Conservation (phyloP, 2,113 vertebrate species). For the Corydoras sp. region DNA sequence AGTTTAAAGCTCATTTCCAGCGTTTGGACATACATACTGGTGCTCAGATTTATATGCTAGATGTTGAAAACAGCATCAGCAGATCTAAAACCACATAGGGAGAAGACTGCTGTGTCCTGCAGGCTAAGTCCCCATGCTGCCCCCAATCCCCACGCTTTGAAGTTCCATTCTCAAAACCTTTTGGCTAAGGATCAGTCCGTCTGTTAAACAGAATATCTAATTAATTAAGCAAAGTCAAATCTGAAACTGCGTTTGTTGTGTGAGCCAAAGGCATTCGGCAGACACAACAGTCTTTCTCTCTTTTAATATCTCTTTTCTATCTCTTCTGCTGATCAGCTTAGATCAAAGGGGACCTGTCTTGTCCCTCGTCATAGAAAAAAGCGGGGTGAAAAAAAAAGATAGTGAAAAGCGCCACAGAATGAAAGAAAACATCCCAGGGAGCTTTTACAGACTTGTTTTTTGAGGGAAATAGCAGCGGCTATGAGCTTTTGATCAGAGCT, state of each 20-base stretch:
- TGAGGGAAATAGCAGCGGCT: conserved; percentile 64
- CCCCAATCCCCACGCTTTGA: conserved; percentile 90
- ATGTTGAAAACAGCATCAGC: conserved; percentile 40
- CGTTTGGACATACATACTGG: neutral
- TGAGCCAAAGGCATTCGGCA: conserved; percentile 86
- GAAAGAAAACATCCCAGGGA: conserved; percentile 64
- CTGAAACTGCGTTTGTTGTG: conserved; percentile 99
- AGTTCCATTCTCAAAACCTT: conserved; percentile 91
- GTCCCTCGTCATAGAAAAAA: conserved; percentile 65
- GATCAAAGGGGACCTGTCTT: conserved; percentile 86
- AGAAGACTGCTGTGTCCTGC: conserved; percentile 39
- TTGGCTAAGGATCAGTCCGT: conserved; percentile 95
- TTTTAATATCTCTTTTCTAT: conserved; percentile 39
- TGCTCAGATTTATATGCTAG: conserved; percentile 25
- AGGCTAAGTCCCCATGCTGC: conserved; percentile 75
- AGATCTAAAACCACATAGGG: conserved; percentile 33
- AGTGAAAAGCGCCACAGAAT: conserved; percentile 58
- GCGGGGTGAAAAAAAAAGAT: conserved; percentile 29
- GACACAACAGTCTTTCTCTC: conserved; percentile 82
- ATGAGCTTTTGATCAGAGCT: conserved; percentile 64
- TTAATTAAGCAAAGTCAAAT: conserved; percentile 99
- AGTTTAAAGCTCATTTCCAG: neutral
- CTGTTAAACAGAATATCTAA: conserved; percentile 99
- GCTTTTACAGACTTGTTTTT: conserved; percentile 64
- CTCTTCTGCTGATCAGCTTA: conserved; percentile 66